Evolutionary conservation across 64 coral and sea anemone species (phyloP).

Genomic region (Orbicella faveolata): DNA sequence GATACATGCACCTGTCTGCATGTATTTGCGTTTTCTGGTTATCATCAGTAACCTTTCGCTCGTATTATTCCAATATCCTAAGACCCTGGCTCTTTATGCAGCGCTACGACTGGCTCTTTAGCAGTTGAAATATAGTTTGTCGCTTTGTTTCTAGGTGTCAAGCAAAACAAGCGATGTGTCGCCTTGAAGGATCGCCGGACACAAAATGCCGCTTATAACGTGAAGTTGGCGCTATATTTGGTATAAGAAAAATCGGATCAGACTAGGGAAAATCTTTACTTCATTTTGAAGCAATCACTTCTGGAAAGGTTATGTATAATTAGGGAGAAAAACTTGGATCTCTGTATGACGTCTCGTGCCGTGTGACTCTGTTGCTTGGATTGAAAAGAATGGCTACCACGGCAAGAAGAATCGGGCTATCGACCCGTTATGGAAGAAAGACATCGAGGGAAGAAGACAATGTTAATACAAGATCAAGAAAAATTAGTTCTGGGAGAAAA

Average conservation of each 20-base stretch:
- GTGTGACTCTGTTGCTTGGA: background rate
- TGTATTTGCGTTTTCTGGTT: background rate
- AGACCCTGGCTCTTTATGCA: background rate
- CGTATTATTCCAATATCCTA: conserved; percentile 1
- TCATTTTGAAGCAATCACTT: background rate
- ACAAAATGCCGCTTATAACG: background rate
- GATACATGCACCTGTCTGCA: background rate
- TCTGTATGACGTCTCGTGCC: background rate
- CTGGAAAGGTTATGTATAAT: background rate
- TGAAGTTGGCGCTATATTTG: too few species aligned
- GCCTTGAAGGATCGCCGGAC: background rate
- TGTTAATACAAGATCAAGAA: background rate
- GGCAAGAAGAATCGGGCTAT: conserved; percentile 43
- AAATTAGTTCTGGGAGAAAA: conserved; percentile 27
- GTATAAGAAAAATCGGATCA: background rate
- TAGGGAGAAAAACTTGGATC: background rate
- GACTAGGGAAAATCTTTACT: background rate
- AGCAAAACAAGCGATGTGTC: background rate
- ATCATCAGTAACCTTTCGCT: background rate
- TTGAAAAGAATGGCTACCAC: conserved; percentile 10
- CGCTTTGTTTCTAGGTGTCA: background rate
- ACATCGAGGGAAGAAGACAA: conserved; percentile 50
- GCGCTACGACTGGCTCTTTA: background rate
- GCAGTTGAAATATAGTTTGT: background rate
- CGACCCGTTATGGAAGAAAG: conserved; percentile 40